Conservation (phyloP, 2,888 invertebrate genomes). For the Lithosia quadra region DNA sequence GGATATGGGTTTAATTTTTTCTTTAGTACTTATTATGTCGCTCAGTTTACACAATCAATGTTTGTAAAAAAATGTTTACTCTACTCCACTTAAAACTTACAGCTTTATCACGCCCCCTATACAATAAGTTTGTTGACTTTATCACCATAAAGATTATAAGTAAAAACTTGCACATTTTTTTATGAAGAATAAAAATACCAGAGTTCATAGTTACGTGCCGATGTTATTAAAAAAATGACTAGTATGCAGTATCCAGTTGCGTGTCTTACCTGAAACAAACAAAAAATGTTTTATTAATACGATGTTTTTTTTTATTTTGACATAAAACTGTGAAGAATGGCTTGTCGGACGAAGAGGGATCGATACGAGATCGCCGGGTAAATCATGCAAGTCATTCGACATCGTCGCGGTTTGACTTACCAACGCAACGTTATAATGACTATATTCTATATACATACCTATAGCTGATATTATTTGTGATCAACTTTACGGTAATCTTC, state of each 20-base stretch:
- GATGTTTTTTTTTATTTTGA: slow-evolving; percentile 32
- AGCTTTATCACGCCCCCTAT: neutral
- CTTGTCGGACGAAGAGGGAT: slow-evolving; percentile 60
- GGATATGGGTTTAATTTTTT: neutral
- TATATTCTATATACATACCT: neutral
- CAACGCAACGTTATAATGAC: slow-evolving; percentile 63
- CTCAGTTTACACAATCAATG: neutral
- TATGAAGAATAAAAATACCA: slow-evolving; percentile 3
- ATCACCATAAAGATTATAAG: neutral
- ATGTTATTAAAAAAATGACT: slow-evolving; percentile 23
- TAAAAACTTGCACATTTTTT: neutral
- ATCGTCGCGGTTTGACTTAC: slow-evolving; percentile 80
- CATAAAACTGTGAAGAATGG: slow-evolving; percentile 47
- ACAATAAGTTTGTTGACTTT: neutral
- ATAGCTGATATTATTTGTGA: slow-evolving; percentile 41
- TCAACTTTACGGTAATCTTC: slow-evolving; percentile 24
- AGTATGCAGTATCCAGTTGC: slow-evolving; percentile 29
- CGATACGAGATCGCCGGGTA: slow-evolving; percentile 68
- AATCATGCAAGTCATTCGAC: slow-evolving; percentile 79
- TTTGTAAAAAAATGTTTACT: too few species aligned
- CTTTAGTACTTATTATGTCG: neutral
- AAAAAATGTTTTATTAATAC: slow-evolving; percentile 52
- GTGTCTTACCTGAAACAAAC: slow-evolving; percentile 70
- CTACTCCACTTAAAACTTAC: too few species aligned
- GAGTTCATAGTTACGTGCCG: slow-evolving; percentile 21